Evolutionary conservation across 2,888 invertebrate species (phyloP), one percentile per base, ranked within the genome.

Genomic region (Drosophila helvetica): DNA sequence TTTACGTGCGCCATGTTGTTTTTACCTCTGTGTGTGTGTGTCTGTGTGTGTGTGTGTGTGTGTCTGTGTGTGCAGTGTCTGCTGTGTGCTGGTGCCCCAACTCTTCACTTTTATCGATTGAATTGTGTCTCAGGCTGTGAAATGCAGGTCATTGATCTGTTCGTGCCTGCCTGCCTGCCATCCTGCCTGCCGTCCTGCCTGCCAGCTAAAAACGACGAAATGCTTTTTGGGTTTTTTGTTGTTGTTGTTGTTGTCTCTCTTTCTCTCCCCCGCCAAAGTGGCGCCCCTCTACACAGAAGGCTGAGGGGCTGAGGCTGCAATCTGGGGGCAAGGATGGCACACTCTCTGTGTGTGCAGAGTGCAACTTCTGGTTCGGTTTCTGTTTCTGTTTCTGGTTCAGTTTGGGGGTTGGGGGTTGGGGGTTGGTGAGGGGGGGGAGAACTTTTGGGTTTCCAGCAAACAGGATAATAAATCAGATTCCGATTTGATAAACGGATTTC

Each of bases 141-240:
- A 91, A 91, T 90, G 87, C 91, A 89, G 91, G 91, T 91, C 91
- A 91, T 91, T 91, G 91, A 91, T 91, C 91, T 88, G 85, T 77
- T 89, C 80, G 82, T 82, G 79, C 75, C 80, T 27, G 27, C 6
- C 25, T 80, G 78, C 74, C 80, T 80, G 79, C 75, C n/a, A n/a
- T n/a, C 75, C 80, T 27, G 27, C 6, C 25, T 80, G 78, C 74
- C 80, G 79, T 78, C 75, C 80, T 80, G 79, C 75, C 80, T 80
- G 79, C 75, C 79, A 50, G 72, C 67, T 71, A 65, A 70, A 55
- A 70, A 59, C 78, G 62, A 72, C 76, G 61, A 75, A 71, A 69
- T 72, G 65, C 70, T 74, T 74, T 70, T 64, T 70, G 55, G 60
- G 54, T 55, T 7, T n/a, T 38, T 73, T n/a, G n/a, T n/a, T n/a